Percentiles rank a stretch among this genome's conserved stretches.
Evolutionary conservation across 2,888 invertebrate species (phyloP).

Genomic region (Himalopsyche kuldschensis): DNA sequence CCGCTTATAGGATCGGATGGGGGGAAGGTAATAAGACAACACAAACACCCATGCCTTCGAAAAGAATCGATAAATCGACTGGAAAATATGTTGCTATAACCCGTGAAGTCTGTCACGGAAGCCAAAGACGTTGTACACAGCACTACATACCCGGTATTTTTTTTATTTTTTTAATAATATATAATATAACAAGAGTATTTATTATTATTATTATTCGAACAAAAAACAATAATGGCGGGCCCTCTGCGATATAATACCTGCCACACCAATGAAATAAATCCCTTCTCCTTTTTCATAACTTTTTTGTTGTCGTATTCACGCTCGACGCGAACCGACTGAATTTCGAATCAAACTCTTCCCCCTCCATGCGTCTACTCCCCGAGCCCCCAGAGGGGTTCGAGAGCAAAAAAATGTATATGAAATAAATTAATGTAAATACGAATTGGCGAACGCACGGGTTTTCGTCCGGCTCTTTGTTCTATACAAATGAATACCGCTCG

Average conservation of each 20-base stretch:
- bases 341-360: conserved; percentile 2
- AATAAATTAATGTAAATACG: conserved; percentile 32
- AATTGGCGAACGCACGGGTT: conserved; percentile 26
- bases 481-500: conserved; percentile 22
- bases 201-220: no score
- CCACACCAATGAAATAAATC: neutral
- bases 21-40: no score
- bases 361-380: neutral
- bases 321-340: conserved; percentile 7
- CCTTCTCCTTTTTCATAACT: neutral
- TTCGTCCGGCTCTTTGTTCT: conserved; percentile 22
- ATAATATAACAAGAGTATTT: no score
- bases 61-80: no score
- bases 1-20: no score
- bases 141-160: no score
- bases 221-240: neutral
- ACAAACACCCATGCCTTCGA: no score
- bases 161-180: no score
- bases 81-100: no score
- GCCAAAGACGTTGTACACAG: no score
- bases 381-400: neutral
- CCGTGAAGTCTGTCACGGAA: no score
- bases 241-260: neutral
- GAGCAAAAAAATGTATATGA: conserved; percentile 6
- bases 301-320: conserved; percentile 7